Evolutionary conservation across 2,888 invertebrate genomes (phyloP).

Genomic region (Xestoiulus laeticollis): DNA sequence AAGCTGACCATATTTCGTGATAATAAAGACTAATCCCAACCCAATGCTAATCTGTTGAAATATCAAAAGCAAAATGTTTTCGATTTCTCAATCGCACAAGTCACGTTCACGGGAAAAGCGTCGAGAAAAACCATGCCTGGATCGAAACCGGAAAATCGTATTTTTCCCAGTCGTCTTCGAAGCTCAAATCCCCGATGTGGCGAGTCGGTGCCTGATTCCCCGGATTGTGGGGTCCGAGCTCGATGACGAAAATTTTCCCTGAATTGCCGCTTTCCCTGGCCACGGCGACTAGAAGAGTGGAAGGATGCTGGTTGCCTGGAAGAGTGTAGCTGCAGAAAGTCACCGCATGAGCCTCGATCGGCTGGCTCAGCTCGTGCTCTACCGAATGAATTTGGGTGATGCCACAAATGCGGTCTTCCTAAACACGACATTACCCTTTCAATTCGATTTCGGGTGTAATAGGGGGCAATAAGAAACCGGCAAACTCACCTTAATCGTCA

Average conservation of each 20-base stretch:
- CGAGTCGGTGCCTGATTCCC: constrained; percentile 64
- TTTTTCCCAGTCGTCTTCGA: constrained; percentile 61
- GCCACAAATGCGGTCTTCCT: constrained; percentile 64
- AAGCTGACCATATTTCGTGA: constrained; percentile 64
- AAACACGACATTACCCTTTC: constrained; percentile 52
- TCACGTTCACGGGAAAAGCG: not conserved
- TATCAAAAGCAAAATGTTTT: not conserved
- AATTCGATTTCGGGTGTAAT: not conserved
- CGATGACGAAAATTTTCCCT: constrained; percentile 65
- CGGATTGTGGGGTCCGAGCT: constrained; percentile 63
- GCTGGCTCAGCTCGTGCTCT: constrained; percentile 64
- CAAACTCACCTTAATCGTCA: constrained; percentile 62
- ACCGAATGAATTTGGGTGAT: constrained; percentile 63
- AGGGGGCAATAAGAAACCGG: too few species aligned
- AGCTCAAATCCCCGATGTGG: constrained; percentile 63
- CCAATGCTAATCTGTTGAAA: constrained; percentile 62
- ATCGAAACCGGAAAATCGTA: constrained; percentile 65
- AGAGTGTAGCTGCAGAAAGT: constrained; percentile 63
- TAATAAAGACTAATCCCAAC: constrained; percentile 63
- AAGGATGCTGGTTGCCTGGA: constrained; percentile 62
- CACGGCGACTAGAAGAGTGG: constrained; percentile 63
- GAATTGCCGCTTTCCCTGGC: constrained; percentile 61
- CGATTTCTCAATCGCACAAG: not conserved
- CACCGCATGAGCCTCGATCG: constrained; percentile 64
- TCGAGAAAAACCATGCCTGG: constrained; percentile 59